Evolutionary conservation across 2,113 vertebrate genomes (phyloP), one percentile per base, ranked within the genome.

Genomic region (Tympanuchus pallidicinctus): DNA sequence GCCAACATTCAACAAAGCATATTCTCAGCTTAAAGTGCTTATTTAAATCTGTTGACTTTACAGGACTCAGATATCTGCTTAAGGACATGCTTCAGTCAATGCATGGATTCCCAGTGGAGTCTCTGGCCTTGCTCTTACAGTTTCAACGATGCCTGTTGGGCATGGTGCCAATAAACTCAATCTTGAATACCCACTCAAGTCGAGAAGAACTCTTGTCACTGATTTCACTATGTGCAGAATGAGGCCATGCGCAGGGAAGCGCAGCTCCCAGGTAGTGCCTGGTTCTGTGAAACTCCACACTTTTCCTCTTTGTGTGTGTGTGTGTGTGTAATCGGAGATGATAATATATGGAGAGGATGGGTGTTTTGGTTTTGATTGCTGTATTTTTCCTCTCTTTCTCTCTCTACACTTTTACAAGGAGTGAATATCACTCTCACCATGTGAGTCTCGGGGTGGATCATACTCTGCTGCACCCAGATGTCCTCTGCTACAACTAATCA

Each of bases 111-210:
- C 83, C 86, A 47, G 30, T 72, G 86, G 77, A 94, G 88, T 85
- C 70, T 89, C 90, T 59, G 40, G 76, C 74, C 86, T 72, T 84
- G 52, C 66, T 88, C 27, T 75, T 87, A 65, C 43, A 65, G 86
- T 95, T 91, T 94, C 94, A 92, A 82, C 75, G 77, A 89, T 69
- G 70, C 63, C 78, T 88, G 81, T 86, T 90, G 83, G 92, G 92
- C 81, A 21, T 66, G 48, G n/a, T 0, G 92, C 92, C 94, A 95
- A 38, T 48, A 90, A 92, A 2, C 36, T 94, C 56, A 90, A 45
- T 86, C 90, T 89, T 95, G 88, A 95, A 88, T 90, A n/a, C 25
- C 79, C 85, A 88, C 90, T 94, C 85, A 82, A 93, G 92, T 83
- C 73, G 75, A 87, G 90, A 88, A 95, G 88, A 94, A 93, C 73